These are phyloP conservation scores for Heterocephalus glaber DNA, from an alignment of 2,113 vertebrate genomes.

Conservation along the genomic window DNA sequence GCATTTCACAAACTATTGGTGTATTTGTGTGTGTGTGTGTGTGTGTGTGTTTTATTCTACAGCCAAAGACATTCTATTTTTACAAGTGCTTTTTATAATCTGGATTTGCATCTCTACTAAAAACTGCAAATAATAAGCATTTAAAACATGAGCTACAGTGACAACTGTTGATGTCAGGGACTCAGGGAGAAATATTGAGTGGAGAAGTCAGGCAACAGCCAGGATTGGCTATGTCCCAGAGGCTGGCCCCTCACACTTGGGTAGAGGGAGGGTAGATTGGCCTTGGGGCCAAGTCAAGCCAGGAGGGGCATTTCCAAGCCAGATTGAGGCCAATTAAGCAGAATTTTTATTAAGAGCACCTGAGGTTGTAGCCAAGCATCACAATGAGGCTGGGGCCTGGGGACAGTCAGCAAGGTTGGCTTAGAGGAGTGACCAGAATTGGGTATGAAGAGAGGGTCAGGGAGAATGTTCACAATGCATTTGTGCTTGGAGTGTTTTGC, in stretches of 20 bases:
- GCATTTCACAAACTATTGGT: neutral
- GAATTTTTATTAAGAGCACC: neutral
- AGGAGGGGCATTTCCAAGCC: neutral
- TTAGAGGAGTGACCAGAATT: neutral
- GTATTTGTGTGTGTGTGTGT: neutral
- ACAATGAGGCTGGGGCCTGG: neutral
- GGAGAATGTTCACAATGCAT: neutral
- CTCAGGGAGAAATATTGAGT: neutral
- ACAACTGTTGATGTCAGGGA: constrained; percentile 24
- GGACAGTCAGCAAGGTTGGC: neutral
- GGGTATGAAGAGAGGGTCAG: neutral
- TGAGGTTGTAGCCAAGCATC: neutral
- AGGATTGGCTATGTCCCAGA: neutral
- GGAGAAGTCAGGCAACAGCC: neutral
- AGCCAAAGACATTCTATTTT: constrained; percentile 70
- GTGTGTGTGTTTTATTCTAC: neutral
- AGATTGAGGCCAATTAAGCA: neutral
- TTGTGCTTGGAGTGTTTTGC: neutral
- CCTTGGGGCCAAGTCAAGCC: neutral
- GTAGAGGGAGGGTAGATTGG: no score
- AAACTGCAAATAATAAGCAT: constrained; percentile 57
- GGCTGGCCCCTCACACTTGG: neutral
- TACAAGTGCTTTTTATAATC: constrained; percentile 72
- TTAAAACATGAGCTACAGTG: constrained; percentile 33
- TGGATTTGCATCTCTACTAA: constrained; percentile 75